Percentiles rank a stretch among this genome's conserved stretches.
Evolutionary conservation across 2,888 invertebrate genomes (phyloP).

Genomic region (Latrodectus hesperus): DNA sequence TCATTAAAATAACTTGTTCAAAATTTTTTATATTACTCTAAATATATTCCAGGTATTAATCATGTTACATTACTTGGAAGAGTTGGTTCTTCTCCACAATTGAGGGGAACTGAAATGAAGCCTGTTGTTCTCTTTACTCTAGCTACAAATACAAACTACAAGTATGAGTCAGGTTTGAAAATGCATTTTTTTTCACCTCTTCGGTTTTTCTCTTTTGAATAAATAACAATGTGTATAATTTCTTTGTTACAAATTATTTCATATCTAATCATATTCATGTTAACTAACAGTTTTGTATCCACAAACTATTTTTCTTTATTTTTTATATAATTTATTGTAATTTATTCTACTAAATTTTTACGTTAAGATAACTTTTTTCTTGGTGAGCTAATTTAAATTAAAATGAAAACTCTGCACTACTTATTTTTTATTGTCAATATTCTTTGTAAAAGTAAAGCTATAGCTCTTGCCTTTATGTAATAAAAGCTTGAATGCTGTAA

Average conservation of each 20-base stretch:
- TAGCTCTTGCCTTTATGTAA: too few relatives aligned
- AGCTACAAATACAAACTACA: conserved; percentile 91
- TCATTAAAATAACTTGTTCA: too few relatives aligned
- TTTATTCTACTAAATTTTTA: background rate
- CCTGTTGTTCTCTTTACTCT: conserved; percentile 92
- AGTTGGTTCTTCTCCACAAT: conserved; percentile 91
- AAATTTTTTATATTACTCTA: background rate
- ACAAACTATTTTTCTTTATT: background rate
- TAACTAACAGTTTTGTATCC: too few relatives aligned
- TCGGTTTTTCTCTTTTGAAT: background rate
- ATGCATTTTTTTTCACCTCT: background rate
- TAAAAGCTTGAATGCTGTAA: too few relatives aligned
- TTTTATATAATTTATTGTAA: background rate
- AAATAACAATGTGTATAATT: too few relatives aligned
- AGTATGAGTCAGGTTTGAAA: conserved; percentile 73
- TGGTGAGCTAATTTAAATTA: too few relatives aligned
- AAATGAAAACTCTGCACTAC: too few relatives aligned
- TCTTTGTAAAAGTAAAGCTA: too few relatives aligned
- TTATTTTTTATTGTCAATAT: too few relatives aligned
- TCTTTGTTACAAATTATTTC: too few relatives aligned
- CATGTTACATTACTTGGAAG: conserved; percentile 89
- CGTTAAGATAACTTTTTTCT: too few relatives aligned
- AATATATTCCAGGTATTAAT: conserved; percentile 81
- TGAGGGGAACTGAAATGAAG: conserved; percentile 86
- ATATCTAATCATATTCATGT: too few relatives aligned